Evolutionary conservation across 2,888 invertebrate species (phyloP).

Genomic region (Halictus ligatus): DNA sequence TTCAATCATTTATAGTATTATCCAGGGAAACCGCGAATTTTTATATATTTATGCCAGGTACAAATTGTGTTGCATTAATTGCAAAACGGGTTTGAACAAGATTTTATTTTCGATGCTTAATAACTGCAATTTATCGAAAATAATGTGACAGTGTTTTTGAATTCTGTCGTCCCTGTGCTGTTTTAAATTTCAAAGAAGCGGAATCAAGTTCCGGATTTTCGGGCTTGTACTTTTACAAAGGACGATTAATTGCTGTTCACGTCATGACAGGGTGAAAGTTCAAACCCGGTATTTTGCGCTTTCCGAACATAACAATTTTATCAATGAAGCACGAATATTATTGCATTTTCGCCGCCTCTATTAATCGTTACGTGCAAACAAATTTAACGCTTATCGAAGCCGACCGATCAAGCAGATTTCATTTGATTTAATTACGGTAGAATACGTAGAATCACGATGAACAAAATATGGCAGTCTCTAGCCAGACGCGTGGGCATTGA

Average conservation of each 20-base stretch:
- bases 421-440: not conserved
- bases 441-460: not conserved
- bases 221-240: not conserved
- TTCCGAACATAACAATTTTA: not conserved
- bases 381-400: not conserved
- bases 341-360: not conserved
- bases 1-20: not conserved
- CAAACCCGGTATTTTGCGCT: not conserved
- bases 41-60: not conserved
- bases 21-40: no score
- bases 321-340: not conserved
- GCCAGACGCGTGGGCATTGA: not conserved
- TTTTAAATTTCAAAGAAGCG: not conserved
- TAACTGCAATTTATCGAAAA: not conserved
- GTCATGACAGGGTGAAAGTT: not conserved
- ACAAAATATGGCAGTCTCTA: not conserved
- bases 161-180: not conserved
- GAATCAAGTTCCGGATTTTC: not conserved
- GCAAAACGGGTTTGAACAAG: not conserved
- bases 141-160: not conserved
- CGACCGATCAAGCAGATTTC: not conserved
- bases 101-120: not conserved
- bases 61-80: not conserved
- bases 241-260: not conserved
- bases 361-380: not conserved